These are phyloP conservation scores for Coranthus polyacanthus DNA, from an alignment of 2,797 vertebrate genomes.

Conservation along the genomic window DNA sequence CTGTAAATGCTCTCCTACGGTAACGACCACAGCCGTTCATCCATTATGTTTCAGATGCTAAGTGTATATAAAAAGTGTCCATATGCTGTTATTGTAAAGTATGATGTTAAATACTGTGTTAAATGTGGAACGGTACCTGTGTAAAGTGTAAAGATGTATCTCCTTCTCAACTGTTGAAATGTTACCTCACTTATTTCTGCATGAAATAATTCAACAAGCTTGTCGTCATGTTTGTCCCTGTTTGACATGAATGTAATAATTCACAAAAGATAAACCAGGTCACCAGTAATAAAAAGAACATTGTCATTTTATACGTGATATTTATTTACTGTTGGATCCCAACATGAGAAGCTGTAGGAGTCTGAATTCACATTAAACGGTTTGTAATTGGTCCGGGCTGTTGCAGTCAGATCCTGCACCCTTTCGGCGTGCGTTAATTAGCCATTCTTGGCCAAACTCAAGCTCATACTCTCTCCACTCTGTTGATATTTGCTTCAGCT, in stretches of 20 bases:
- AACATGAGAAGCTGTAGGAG: neutral
- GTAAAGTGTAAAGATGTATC: slow-evolving; percentile 32
- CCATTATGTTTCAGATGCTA: neutral
- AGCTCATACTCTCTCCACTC: slow-evolving; percentile 23
- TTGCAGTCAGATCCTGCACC: slow-evolving; percentile 24
- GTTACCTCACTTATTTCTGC: slow-evolving; percentile 11
- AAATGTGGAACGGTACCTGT: slow-evolving; percentile 16
- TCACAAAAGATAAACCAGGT: neutral
- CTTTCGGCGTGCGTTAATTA: slow-evolving; percentile 46
- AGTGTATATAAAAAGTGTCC: neutral
- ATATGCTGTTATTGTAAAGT: slow-evolving; percentile 13
- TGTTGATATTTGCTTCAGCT: slow-evolving; percentile 31
- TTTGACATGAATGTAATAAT: slow-evolving; percentile 9
- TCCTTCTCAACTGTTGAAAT: slow-evolving; percentile 3
- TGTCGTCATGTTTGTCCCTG: slow-evolving; percentile 15
- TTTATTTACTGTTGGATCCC: neutral
- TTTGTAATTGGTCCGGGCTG: slow-evolving; percentile 31
- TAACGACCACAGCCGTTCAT: slow-evolving; percentile 22
- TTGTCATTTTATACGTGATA: neutral
- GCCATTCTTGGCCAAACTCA: slow-evolving; percentile 31
- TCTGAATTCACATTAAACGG: slow-evolving; percentile 35
- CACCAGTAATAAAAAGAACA: neutral
- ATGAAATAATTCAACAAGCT: slow-evolving; percentile 11
- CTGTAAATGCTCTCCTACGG: slow-evolving; percentile 14
- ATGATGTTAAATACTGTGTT: slow-evolving; percentile 20